Base-by-base conservation (phyloP, 2,888 invertebrate genomes). In the Tupiocoris notatus region DNA sequence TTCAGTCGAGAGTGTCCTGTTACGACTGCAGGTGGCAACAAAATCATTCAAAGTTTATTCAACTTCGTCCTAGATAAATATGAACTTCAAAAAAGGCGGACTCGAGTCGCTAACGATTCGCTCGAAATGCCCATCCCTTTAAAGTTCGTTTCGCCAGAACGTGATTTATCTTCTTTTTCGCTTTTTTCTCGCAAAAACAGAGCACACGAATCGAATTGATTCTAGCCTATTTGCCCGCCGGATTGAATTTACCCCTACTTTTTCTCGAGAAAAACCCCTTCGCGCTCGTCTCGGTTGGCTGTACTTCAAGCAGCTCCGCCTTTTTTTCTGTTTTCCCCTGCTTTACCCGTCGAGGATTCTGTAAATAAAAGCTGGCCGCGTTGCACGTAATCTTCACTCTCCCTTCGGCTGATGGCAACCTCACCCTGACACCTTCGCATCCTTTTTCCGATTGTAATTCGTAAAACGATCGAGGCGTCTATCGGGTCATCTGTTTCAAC, bases 161-260 rank as follows among this genome's bases (percentile, higher is more conserved):
- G 59, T 59, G 20, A 59, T 59, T 59, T 59, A 59, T 18, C 59
- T 18, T 18, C 59, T 59, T 59, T 59, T 59, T 59, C n/a, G n/a
- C 59, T 6, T n/a, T 54, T 12, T 6, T 9, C 39, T 12, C 39
- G 39, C 39, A 12, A 7, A 7, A 12, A 39, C 6, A 39, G 20
- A 17, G 59, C 17, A 59, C n/a, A 63, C 63, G 63, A 22, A 63
- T 63, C 23, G 63, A 63, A 63, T 63, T 63, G 63, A 63, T 63
- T 63, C 63, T 63, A 23, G 63, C n/a, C 63, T 63, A 22, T 63
- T 63, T 63, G 63, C 63, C 23, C 22, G 63, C n/a, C 3, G 22
- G 63, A 63, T 63, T 63, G 63, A 63, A 63, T 63, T 63, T 63
- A 22, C 20, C 22, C 63, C 63, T 59, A 20, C 22, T n/a, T 39